Evolutionary conservation across 2,888 invertebrate genomes (phyloP), one percentile per base, ranked within the genome.

Genomic region (Acleris sparsana): DNA sequence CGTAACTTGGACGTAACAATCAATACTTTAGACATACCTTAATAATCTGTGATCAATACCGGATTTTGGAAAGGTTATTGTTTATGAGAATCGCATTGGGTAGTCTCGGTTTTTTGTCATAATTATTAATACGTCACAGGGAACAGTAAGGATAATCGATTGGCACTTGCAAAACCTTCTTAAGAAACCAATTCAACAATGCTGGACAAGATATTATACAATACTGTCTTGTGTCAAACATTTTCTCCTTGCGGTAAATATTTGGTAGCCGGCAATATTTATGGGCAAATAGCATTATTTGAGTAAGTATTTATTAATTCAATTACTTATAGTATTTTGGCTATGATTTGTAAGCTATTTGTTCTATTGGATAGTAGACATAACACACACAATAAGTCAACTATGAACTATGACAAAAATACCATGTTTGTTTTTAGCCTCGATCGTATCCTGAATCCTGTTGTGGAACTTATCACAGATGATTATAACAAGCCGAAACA

Each of bases 171-270:
- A 43, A 20, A 1, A 18, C 39, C 11, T 29, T 17, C 33, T 3
- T 5, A 11, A 33, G 13, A 6, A 22, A n/a, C 53, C 22, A 63
- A 18, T 16, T 61, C 53, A 74, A 72, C 72, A 44, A 93, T 93
- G 93, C 75, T 93, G 17, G 85, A 90, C 67, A 96, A 95, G 91
- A 92, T 93, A 60, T 93, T 95, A 73, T 97, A 98, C 78, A 97
- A 97, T 71, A 97, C 97, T 46, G 94, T 98, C 55, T 92, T 97
- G 70, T 94, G 96, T 33, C 97, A 98, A 88, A 93, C 95, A 1
- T 96, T 97, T 85, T 97, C 98, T 0, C 95, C 96, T 0, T 97
- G 97, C 81, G 97, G 97, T 6, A 95, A 96, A 81, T 97, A 95
- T 87, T 93, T 98, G 61, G 93, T 96, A 65, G 96, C 96, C 71